Base-by-base conservation (phyloP, 2,797 vertebrate genomes). In the Staurois parvus region DNA sequence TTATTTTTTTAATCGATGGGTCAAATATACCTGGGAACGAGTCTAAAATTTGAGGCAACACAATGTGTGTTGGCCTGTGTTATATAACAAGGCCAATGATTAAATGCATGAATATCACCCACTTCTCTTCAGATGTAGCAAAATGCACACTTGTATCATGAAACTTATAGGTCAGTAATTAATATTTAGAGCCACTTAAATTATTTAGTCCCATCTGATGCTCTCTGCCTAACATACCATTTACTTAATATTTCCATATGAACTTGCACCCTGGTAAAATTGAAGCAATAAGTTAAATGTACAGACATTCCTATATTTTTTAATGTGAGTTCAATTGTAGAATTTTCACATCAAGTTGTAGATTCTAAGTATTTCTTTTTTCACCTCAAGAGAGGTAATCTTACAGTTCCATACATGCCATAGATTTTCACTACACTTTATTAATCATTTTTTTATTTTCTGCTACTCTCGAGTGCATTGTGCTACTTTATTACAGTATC, bases 391-490 rank as follows among this genome's bases (percentile, higher is more conserved):
- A 72, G 32, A 81, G 70, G 70, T 66, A 82, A 74, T 52, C 72
- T 75, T 68, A 42, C 59, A 76, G 59, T 56, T 75, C 37, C 74
- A 30, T 75, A 42, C 62, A 62, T 76, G 56, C 24, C 56, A 64
- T 82, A 40, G 64, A 68, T 77, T 77, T 76, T 76, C 64, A 76
- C 62, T 69, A 48, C 40, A 45, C 21, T 83, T 76, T 59, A 59
- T 77, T 84, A 84, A 84, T 84, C 82, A 70, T 68, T 70, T 70
- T 72, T 84, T 76, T 66, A 82, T 82, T 83, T 83, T 69, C 64
- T 77, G 24, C 74, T 48, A n/a, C 62, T 76, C 45, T 76, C 30
- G 4, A 56, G 42, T 59, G 66, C 48, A 84, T 70, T 70, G 74
- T 69, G 82, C 30, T 32, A 68, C 30, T 84, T 84, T 84, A 84